Evolutionary conservation across 2,888 invertebrate species (phyloP), one percentile per base, ranked within the genome.

Genomic region (Folsomia manolachei): DNA sequence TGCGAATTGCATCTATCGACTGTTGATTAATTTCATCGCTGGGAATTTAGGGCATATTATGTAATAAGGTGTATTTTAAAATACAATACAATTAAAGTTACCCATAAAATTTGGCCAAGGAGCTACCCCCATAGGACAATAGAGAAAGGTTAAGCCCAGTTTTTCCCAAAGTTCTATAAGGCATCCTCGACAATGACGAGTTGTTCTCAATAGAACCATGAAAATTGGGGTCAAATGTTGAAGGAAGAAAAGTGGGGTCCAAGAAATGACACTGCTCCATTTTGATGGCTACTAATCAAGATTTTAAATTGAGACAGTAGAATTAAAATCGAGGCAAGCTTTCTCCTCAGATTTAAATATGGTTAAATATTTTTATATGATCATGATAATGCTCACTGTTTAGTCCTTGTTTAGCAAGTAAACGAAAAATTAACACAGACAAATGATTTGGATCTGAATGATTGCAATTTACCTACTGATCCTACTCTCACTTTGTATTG

Each of bases 61-160:
- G 23, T 62, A 24, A 81, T 76, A 52, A 81, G 79, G 2, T 82
- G 81, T 11, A 74, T 77, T 4, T 61, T 11, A 26, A 19, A 60
- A 63, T 70, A n/a, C 39, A 39, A 39, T 39, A 39, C 14, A 39
- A 9, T 4, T 39, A 39, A 39, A 83, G 86, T 83, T 86, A 91
- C 91, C 91, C 91, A 83, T 91, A 92, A 81, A 90, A 87, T 74
- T 87, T 86, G 79, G 90, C 90, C 75, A 93, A 88, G 1, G 90
- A 87, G 14, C 89, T 93, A 63, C 91, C 89, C n/a, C 93, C 94
- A 52, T 92, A 84, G 39, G 91, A 88, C 61, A 94, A 82, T 81
- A 88, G 87, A 1, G 93, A 93, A 26, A 93, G 86, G 73, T 86
- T 83, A 77, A 94, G 83, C 52, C 88, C 90, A 0, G 95, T 95